Base-by-base conservation (phyloP, 2,888 invertebrate genomes). In the Papilio elwesi region DNA sequence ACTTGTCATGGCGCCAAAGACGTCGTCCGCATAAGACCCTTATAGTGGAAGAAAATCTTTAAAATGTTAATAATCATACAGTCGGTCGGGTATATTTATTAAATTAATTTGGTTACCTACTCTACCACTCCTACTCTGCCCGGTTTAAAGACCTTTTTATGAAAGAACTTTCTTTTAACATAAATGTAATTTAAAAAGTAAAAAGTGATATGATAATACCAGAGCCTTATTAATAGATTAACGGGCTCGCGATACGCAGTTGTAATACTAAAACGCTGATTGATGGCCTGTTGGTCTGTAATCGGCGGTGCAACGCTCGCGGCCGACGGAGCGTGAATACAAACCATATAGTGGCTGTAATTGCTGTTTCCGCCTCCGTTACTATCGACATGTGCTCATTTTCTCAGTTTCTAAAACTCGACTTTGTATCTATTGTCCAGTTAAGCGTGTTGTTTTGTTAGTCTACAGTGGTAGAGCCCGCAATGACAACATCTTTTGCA, bases 221-320 rank as follows among this genome's bases (percentile, higher is more conserved):
- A 43, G 38, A 49, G 57, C n/a, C 13, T 38, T 3, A 59, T 68
- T 65, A 51, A 71, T 63, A 59, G 71, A 72, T 68, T 63, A 68
- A 68, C 71, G 71, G 67, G 26, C 57, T 72, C 52, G 52, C 68
- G 68, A 63, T 73, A 73, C 64, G 69, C 49, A 63, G 49, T 48
- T 52, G 66, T 70, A 62, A 75, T 71, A 70, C 67, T 70, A 48
- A 72, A 67, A 67, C 16, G 15, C 49, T 52, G 36, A 70, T 67
- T 57, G 74, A 71, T 73, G 48, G 70, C n/a, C 47, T 55, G 67
- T 53, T 53, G 62, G 74, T 70, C 62, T 76, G 74, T 73, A 78
- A 77, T 75, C 82, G 80, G 83, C 82, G 80, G 83, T 85, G 85
- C 85, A 86, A 81, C 78, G 88, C 78, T 85, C 85, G 84, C 84